Evolutionary conservation across 2,797 vertebrate species (phyloP), one percentile per base, ranked within the genome.

Genomic region (Acanthurus leucopareius): DNA sequence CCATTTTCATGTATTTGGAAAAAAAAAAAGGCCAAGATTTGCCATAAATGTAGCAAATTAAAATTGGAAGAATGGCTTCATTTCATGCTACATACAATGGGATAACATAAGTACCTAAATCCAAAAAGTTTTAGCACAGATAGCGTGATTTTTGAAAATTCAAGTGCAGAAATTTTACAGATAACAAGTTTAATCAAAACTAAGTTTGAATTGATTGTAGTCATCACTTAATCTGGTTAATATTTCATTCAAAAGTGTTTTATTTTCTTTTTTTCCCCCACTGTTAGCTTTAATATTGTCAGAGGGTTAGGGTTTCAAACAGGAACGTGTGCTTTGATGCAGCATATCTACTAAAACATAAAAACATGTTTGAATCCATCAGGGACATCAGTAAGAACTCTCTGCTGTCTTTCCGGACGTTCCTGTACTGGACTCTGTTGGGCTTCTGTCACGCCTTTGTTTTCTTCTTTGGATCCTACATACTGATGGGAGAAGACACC

Each of bases 301-400:
- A 32, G 28, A 32, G 28, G 28, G 28, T 32, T 32, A 32, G 28
- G 28, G 28, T 51, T 7, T 75, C 3, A 67, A 77, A n/a, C n/a
- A n/a, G 47, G 4, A 35, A 35, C 14, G 3, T 40, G 17, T 10
- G 1, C 8, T 66, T 48, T 48, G 19, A 35, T 49, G 19, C 20
- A 52, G 5, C 35, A 38, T 19, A 16, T 48, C 6, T 49, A 57
- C 22, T 51, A 25, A 40, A 2, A 59, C 25, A 53, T 42, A 57
- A 35, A 25, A 10, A 14, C 16, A 7, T 61, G 8, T 77, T 38
- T 84, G 13, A 79, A 9, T 73, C 60, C 64, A 61, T 32, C 96
- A 99, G 98, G 94, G 98, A 99, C 91, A 99, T 99, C 93, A 98
- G 97, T 93, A 98, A 95, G 96, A 99, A 99, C 80, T 92, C 95